Percentiles rank a stretch among this genome's conserved stretches.
Evolutionary conservation across 2,888 invertebrate species (phyloP).

Genomic region (Melanargia galathea): DNA sequence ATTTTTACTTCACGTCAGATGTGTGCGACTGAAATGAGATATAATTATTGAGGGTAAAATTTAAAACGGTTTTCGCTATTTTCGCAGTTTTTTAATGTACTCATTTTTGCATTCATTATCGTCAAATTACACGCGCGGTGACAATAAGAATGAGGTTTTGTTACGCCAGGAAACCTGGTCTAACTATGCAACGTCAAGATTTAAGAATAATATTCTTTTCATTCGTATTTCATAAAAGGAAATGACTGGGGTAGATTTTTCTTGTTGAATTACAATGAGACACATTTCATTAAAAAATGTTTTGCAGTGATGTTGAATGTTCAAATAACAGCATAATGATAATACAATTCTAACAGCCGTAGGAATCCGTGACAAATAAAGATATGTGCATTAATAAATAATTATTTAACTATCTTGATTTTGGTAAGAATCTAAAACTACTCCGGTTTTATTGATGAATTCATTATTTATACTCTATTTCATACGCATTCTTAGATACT

Average conservation of each 20-base stretch:
- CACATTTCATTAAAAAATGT: slow-evolving; percentile 29
- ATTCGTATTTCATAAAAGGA: slow-evolving; percentile 35
- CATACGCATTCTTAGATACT: too few species aligned
- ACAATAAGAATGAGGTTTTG: slow-evolving; percentile 39
- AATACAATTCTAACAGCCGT: background rate
- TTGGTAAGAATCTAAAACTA: background rate
- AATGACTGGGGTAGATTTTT: slow-evolving; percentile 33
- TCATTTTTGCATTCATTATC: slow-evolving; percentile 66
- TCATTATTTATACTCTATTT: too few species aligned
- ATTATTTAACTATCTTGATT: too few species aligned
- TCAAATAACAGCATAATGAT: background rate
- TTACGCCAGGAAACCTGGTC: slow-evolving; percentile 35
- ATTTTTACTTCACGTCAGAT: background rate
- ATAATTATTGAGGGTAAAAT: background rate
- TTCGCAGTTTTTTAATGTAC: slow-evolving; percentile 39
- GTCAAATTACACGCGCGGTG: slow-evolving; percentile 57
- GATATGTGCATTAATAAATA: too few species aligned
- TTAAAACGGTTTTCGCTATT: background rate
- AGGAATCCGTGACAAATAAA: too few species aligned
- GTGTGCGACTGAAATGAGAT: background rate
- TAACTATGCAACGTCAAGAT: slow-evolving; percentile 39
- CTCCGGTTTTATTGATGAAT: background rate
- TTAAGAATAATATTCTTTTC: slow-evolving; percentile 39
- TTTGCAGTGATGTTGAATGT: slow-evolving; percentile 19
- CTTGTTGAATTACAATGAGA: slow-evolving; percentile 30